Evolutionary conservation across 2,113 vertebrate species (phyloP), one percentile per base, ranked within the genome.

Genomic region (Uropsilus gracilis): DNA sequence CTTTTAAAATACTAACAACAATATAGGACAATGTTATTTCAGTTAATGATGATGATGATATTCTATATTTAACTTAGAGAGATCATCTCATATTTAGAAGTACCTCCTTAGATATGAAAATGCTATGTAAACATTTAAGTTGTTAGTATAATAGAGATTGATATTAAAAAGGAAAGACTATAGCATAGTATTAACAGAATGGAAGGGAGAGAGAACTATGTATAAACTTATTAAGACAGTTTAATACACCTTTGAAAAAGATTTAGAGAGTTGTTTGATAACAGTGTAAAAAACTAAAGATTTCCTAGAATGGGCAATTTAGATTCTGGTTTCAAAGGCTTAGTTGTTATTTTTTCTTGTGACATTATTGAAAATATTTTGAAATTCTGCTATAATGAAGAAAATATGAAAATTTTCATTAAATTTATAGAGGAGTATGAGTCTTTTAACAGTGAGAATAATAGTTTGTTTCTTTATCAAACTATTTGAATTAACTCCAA

Each of bases 291-390:
- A 85, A 53, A 75, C 8, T 73, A 5, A 76, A 12, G 24, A 32
- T 77, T 94, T 71, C 17, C 78, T 44, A 34, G 6, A 66, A 75
- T 5, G 17, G 9, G 30, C 11, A 39, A 0, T 48, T 44, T 81
- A 57, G 8, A 4, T 22, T 1, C 17, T 42, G 0, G 1, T 37
- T 37, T 1, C 3, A 82, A 64, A 83, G 14, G 0, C 2, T 32
- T 82, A 48, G 12, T 32, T 53, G 0, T 53, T 84, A 59, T 61
- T 48, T 69, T 59, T 9, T 34, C 10, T 71, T 91, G 7, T 72
- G 4, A 8, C 28, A 71, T 94, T 20, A 20, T 16, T 53, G 48
- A 77, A 57, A 88, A 57, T 84, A 71, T 48, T 32, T 64, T 78
- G 14, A 53, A 42, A 3, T 61, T 90, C 42, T 76, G n/a, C 30